These are phyloP conservation scores for Eutolmus rufibarbis DNA, from an alignment of 2,888 invertebrate species.

Conservation along the genomic window DNA sequence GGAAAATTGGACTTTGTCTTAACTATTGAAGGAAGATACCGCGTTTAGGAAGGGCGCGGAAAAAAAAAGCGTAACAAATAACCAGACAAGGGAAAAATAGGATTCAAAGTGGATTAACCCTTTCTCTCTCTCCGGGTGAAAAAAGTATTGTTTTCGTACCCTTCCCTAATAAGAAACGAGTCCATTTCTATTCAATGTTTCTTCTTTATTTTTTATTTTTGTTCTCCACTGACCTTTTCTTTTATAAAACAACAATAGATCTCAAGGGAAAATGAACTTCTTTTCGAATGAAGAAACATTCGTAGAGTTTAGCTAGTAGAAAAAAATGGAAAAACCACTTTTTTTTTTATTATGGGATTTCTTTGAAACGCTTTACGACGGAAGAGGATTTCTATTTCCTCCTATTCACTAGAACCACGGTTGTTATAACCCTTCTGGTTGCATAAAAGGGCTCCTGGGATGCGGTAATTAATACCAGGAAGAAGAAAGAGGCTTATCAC, in stretches of 20 bases:
- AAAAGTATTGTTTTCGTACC: conserved; percentile 10
- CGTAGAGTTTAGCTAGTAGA: neutral
- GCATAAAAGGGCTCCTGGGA: neutral
- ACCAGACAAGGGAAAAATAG: neutral
- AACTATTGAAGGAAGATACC: neutral
- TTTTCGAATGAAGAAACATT: neutral
- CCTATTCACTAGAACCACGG: neutral
- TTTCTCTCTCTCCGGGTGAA: neutral
- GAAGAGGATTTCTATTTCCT: neutral
- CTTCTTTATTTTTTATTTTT: neutral
- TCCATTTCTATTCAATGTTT: neutral
- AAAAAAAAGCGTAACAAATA: neutral
- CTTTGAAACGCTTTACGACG: neutral
- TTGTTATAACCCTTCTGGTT: neutral
- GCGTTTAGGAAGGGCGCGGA: neutral
- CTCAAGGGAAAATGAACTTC: neutral
- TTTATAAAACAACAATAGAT: neutral
- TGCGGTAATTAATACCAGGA: neutral
- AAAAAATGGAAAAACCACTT: neutral
- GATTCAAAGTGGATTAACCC: neutral
- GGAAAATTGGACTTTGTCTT: neutral
- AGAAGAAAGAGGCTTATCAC: neutral
- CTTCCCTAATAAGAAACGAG: neutral
- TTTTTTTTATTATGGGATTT: neutral
- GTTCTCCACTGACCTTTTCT: neutral